These are phyloP conservation scores for Eristalinus aeneus DNA, from an alignment of 2,888 invertebrate genomes.

Conservation along the genomic window DNA sequence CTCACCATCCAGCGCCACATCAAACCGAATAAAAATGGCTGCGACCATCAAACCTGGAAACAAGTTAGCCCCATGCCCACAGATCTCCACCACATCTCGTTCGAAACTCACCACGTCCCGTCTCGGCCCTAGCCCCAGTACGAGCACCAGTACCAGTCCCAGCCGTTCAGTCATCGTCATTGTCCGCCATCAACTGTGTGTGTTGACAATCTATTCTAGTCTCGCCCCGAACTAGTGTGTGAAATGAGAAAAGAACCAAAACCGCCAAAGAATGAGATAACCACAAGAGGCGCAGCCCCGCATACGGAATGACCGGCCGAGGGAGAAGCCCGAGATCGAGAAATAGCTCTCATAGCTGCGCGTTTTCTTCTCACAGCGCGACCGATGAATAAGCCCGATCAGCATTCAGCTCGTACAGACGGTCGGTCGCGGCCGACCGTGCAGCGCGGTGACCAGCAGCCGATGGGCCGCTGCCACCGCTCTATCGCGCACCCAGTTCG, in stretches of 20 bases:
- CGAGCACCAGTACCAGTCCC: no score
- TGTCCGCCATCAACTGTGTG: conserved; percentile 12
- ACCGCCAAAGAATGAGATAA: conserved; percentile 53
- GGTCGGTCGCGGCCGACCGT: conserved; percentile 61
- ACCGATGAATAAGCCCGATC: conserved; percentile 68
- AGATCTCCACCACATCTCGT: not conserved
- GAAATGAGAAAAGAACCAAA: conserved; percentile 44
- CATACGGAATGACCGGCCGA: conserved; percentile 17
- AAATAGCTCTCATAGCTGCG: conserved; percentile 55
- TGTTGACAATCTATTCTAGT: conserved; percentile 53
- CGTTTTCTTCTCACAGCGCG: conserved; percentile 3
- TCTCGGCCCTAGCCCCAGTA: not conserved
- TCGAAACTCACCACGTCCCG: conserved; percentile 56
- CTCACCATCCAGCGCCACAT: not conserved
- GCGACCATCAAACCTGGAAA: not conserved
- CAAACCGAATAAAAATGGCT: conserved; percentile 24
- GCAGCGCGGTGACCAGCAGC: conserved; percentile 25
- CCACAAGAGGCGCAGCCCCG: conserved; percentile 1
- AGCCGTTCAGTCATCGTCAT: not conserved
- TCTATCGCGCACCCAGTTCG: conserved; percentile 8
- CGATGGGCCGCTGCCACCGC: conserved; percentile 18
- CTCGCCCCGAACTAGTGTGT: conserved; percentile 8
- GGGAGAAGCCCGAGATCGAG: not conserved
- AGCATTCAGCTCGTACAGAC: conserved; percentile 65
- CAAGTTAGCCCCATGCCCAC: not conserved